Evolutionary conservation across 2,797 vertebrate species (phyloP), one percentile per base, ranked within the genome.

Genomic region (Hoplostethus atlanticus): DNA sequence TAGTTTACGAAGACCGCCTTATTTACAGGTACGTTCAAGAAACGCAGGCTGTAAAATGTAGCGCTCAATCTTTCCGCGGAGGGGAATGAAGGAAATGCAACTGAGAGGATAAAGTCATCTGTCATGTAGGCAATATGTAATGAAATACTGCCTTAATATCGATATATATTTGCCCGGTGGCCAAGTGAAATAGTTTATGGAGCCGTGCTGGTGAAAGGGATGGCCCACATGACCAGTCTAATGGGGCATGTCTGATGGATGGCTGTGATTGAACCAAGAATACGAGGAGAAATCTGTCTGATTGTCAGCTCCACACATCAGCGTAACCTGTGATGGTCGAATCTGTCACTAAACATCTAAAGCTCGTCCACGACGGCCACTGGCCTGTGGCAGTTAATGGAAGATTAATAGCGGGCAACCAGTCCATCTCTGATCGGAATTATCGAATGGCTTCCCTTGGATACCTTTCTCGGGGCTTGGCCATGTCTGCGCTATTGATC

Each of bases 401-500:
- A 81, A 80, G 87, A 93, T 91, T 81, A 90, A 92, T 87, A 72
- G 84, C 79, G 57, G 67, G 71, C 78, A 57, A 72, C 46, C 0
- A 28, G 71, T 87, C 83, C 81, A 65, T 86, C 87, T 85, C 77
- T 76, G 80, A 87, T 86, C 66, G 12, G 78, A 75, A 74, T 86
- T 90, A 92, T 92, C 52, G 88, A 93, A 89, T 91, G 79, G 64
- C 88, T 90, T 89, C 79, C 74, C 71, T 75, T 74, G 92, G 90
- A 92, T 90, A 83, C 63, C 71, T 87, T 87, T 89, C 87, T 82
- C 81, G 36, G 76, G 84, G 85, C 86, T 85, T 67, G 85, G 84
- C 81, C 73, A 59, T 30, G 74, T 89, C 88, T 85, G 60, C 34
- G 64, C 25, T 83, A 92, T 93, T 59, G 92, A 94, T 91, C 83